Base-by-base conservation (phyloP, 2,797 vertebrate species). In the Coracias cyanogaster region DNA sequence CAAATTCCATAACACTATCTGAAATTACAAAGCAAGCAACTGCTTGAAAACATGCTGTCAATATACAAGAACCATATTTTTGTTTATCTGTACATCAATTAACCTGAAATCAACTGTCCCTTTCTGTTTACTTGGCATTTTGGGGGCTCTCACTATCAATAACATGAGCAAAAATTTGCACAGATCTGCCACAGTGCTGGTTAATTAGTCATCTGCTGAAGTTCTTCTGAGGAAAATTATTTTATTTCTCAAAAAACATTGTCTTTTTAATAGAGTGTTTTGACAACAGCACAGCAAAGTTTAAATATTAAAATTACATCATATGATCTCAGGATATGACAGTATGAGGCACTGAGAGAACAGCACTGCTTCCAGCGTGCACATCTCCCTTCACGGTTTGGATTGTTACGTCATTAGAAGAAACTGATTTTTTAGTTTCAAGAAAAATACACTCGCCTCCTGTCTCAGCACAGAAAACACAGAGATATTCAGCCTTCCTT, bases 21-120 rank as follows among this genome's bases (percentile, higher is more conserved):
- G 74, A 89, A 85, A 85, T 37, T 41, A 77, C 31, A 87, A 77
- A 77, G 69, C 51, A 82, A 91, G 46, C 14, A 90, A 54, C 25
- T 64, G 22, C 69, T 79, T 61, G 31, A 54, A 88, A 90, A 66
- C 21, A 52, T 6, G 15, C 4, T 86, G 72, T 87, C 48, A 18
- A 7, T 33, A 48, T 14, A 14, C 8, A 51, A 71, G 22, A 33
- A 17, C 7, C 13, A 6, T n/a, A 22, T 39, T 74, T 83, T 60
- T 60, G 18, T 26, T 43, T 29, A 60, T 6, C 46, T 73, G 16
- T 60, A 16, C 10, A 74, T 54, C 65, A 84, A 7, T 39, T 51
- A 70, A 48, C 28, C 33, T 78, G 72, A 78, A 74, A 58, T 67
- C 65, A 83, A 22, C 54, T 33, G 26, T 62, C 31, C n/a, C 39